phyloP scores from a whole-genome alignment of 2,797 vertebrate genomes.

The Anguilla marmorata region DNA sequence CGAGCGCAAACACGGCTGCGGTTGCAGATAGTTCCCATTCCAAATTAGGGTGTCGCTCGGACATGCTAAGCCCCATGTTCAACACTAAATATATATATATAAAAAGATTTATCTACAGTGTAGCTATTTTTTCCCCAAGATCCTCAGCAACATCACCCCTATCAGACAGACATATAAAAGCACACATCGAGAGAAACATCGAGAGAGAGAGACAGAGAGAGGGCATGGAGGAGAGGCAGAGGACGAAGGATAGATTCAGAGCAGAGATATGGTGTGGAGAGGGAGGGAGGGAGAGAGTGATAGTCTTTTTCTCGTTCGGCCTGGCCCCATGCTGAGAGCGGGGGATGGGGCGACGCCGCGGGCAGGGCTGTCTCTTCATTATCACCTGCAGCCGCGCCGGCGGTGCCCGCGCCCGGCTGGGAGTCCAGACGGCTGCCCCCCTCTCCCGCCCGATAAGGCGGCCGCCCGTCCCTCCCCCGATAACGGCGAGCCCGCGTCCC shows the following conservation, averaged over 20 bases:
- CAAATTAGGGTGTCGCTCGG: background rate
- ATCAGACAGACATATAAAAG: conserved; percentile 24
- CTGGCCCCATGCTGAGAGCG: conserved; percentile 29
- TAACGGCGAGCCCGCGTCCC: background rate
- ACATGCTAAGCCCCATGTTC: background rate
- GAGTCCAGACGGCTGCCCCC: background rate
- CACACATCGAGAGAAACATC: background rate
- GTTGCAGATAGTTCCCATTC: background rate
- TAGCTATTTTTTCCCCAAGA: background rate
- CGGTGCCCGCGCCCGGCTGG: background rate
- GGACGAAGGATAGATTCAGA: conserved; percentile 1
- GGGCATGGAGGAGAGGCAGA: conserved; percentile 2
- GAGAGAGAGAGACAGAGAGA: background rate
- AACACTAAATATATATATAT: background rate
- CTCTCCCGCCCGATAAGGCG: no score
- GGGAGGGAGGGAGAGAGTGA: no score
- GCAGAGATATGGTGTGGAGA: background rate
- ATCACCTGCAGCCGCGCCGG: conserved; percentile 52
- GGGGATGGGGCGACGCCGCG: conserved; percentile 40
- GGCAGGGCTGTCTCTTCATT: conserved; percentile 58
- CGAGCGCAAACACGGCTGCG: background rate
- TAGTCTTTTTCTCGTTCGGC: background rate
- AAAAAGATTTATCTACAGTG: background rate
- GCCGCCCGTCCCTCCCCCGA: background rate
- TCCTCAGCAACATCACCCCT: conserved; percentile 47